Percentiles rank a stretch among this genome's conserved stretches.
These are phyloP conservation scores for Lepus europaeus DNA, from an alignment of 2,113 vertebrate genomes.

Conservation along the genomic window DNA sequence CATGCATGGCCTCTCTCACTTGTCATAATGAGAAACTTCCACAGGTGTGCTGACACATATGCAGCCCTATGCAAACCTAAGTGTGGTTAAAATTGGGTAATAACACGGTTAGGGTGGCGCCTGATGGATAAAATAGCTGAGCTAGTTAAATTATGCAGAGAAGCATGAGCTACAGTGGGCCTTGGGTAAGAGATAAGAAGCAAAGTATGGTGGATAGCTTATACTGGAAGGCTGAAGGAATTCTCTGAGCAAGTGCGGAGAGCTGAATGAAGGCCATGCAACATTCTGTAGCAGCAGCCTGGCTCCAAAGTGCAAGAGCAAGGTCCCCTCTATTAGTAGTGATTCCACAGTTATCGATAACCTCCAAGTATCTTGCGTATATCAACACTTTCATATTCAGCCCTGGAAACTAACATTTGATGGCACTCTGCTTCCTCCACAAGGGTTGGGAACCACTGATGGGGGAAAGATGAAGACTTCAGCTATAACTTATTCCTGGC, in stretches of 20 bases:
- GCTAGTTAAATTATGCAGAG: background rate
- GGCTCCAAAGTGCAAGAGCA: too few relatives aligned
- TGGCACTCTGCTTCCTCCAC: background rate
- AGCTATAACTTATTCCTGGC: background rate
- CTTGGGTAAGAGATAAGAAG: background rate
- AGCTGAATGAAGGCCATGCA: accelerated
- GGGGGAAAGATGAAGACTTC: background rate
- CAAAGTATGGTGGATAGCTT: background rate
- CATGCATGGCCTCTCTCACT: background rate
- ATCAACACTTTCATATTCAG: background rate
- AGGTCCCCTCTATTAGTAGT: accelerated
- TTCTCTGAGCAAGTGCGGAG: background rate
- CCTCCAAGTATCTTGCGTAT: too few relatives aligned
- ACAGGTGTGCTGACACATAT: background rate
- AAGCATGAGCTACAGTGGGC: background rate
- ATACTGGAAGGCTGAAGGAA: background rate
- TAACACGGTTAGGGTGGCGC: background rate
- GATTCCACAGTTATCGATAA: background rate
- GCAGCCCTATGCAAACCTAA: background rate
- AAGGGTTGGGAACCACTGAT: background rate
- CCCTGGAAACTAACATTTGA: background rate
- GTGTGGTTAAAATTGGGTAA: background rate
- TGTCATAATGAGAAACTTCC: background rate
- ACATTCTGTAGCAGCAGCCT: background rate
- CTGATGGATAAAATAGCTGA: background rate